Conservation (phyloP, 2,888 invertebrate species). For the Platerodrilus igneus region DNA sequence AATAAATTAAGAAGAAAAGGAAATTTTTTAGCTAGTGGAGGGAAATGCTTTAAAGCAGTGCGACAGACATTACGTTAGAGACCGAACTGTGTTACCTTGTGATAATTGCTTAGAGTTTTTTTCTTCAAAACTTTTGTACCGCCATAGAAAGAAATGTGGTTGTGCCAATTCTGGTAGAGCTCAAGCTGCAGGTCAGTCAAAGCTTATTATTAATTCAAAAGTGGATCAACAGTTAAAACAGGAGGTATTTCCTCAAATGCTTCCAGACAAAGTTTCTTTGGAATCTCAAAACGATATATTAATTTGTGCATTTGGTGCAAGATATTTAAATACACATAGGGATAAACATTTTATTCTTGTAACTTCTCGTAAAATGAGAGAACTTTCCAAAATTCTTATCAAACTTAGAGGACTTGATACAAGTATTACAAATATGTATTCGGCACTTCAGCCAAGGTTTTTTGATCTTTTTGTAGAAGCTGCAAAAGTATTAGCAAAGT, state of each 20-base stretch:
- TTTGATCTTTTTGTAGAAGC: constrained; percentile 19
- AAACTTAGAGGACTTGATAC: constrained; percentile 17
- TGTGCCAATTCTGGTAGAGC: not conserved
- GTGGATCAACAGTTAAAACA: constrained; percentile 11
- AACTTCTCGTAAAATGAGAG: constrained; percentile 24
- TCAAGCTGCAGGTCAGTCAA: not conserved
- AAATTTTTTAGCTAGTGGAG: too few species aligned
- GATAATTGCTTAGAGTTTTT: constrained; percentile 17
- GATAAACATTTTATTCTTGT: constrained; percentile 23
- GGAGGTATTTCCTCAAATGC: constrained; percentile 18
- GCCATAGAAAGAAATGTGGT: constrained; percentile 17
- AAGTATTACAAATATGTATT: constrained; percentile 11
- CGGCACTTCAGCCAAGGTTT: constrained; percentile 15
- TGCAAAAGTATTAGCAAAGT: constrained; percentile 18
- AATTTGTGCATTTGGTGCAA: constrained; percentile 16
- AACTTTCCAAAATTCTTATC: constrained; percentile 20
- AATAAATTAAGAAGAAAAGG: too few species aligned
- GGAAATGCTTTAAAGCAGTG: too few species aligned
- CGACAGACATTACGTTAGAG: too few species aligned
- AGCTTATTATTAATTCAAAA: constrained; percentile 1
- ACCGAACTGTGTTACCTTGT: constrained; percentile 18
- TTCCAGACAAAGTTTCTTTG: constrained; percentile 16
- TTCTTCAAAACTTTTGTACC: constrained; percentile 13
- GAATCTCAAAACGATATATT: constrained; percentile 13
- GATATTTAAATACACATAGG: constrained; percentile 20